Base-by-base conservation (phyloP, 2,113 vertebrate genomes). In the Apteryx owenii region DNA sequence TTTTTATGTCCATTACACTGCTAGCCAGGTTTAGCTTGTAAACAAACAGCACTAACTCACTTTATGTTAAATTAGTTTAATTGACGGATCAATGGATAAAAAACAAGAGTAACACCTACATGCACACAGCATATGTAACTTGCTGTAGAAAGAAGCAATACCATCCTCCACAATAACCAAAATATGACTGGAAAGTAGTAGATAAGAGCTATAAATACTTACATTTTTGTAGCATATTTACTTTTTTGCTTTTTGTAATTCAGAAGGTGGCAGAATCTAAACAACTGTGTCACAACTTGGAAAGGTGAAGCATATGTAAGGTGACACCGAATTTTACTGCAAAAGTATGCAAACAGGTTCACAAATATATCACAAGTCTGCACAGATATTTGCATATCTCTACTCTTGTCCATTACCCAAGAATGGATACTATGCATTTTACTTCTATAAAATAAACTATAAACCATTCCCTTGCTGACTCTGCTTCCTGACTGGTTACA, bases 151-250 rank as follows among this genome's bases (percentile, higher is more conserved):
- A 62, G 83, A 73, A 88, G 75, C 58, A 51, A 38, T 66, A 58
- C 91, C 94, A 85, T 62, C 93, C 95, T 91, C 95, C 94, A 82
- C 95, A 73, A 77, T 29, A 89, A 93, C 72, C 51, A 36, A 78
- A 50, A 62, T 62, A 62, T 50, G 46, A 21, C 18, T 54, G 28
- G 40, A 40, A 62, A 91, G 29, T 3, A 36, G 83, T 3, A 36
- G 83, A 92, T 26, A 33, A 7, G 40, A 8, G 68, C 87, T 85
- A 96, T 82, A 96, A 97, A 96, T 95, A 87, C 68, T 6, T 19
- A 21, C 9, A 21, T n/a, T 50, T 26, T 11, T 62, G 58, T 46
- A 73, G 58, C 81, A 12, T 58, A 53, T 88, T 94, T 93, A 56
- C 85, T 75, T 13, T 29, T 81, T 46, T 85, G 51, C 42, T 61